Conservation (phyloP, 2,888 invertebrate species). For the Thereva unica region DNA sequence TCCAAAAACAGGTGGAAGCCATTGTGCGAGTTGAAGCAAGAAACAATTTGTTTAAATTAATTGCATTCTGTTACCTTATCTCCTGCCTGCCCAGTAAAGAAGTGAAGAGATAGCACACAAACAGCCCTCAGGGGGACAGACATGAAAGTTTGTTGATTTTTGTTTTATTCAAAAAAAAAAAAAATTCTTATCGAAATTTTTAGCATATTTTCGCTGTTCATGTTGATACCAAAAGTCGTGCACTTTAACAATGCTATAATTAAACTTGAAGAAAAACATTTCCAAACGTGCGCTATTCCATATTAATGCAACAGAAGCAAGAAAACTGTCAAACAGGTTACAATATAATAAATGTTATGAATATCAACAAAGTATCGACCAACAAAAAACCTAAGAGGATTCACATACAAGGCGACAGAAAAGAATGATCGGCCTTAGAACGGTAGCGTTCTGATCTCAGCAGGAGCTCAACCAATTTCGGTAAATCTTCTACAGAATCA, state of each 20-base stretch:
- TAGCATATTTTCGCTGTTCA: too few relatives aligned
- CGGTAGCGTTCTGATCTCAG: slow-evolving; percentile 40
- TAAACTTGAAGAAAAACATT: too few relatives aligned
- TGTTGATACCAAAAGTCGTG: too few relatives aligned
- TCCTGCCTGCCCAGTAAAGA: neutral
- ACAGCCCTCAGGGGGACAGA: too few relatives aligned
- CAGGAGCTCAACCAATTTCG: slow-evolving; percentile 37
- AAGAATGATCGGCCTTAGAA: slow-evolving; percentile 30
- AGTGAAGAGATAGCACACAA: neutral
- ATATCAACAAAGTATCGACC: slow-evolving; percentile 32
- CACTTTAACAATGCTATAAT: too few relatives aligned
- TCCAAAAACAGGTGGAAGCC: slow-evolving; percentile 28
- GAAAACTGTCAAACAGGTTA: slow-evolving; percentile 39
- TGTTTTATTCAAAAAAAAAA: too few relatives aligned
- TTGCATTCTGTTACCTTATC: slow-evolving; percentile 33
- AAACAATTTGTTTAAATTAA: slow-evolving; percentile 34
- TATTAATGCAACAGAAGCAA: slow-evolving; percentile 34
- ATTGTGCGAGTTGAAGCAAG: slow-evolving; percentile 4
- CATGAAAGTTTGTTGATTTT: too few relatives aligned
- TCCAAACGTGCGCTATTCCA: neutral
- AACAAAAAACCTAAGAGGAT: slow-evolving; percentile 19
- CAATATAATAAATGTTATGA: slow-evolving; percentile 40
- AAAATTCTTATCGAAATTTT: too few relatives aligned
- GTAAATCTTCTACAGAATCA: slow-evolving; percentile 39
- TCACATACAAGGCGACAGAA: slow-evolving; percentile 35